Percentiles rank a stretch among this genome's conserved stretches.
Conservation (phyloP, 2,888 invertebrate genomes). For the Mimumesa dahlbomi region DNA sequence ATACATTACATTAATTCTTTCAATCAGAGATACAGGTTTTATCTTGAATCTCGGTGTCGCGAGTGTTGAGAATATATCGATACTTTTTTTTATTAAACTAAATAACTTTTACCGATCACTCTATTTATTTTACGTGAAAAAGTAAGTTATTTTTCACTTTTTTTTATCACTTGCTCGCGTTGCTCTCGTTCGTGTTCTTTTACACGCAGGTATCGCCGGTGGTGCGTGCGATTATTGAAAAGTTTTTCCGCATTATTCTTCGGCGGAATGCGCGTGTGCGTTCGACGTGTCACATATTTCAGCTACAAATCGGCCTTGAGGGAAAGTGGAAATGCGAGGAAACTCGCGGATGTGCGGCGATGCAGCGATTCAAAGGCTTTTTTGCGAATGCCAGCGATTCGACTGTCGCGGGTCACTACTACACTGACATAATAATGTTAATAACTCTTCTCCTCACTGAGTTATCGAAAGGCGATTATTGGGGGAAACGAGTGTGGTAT, state of each 20-base stretch:
- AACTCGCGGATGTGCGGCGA: neutral
- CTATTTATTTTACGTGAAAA: no score
- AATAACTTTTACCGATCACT: no score
- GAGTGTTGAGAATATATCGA: neutral
- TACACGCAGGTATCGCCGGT: neutral
- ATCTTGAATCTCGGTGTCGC: no score
- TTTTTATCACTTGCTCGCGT: neutral
- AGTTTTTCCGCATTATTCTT: slow-evolving; percentile 18
- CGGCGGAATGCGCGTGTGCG: slow-evolving; percentile 14
- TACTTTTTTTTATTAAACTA: neutral
- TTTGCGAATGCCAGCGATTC: neutral
- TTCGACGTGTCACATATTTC: slow-evolving; percentile 22
- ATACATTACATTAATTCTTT: no score
- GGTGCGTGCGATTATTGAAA: slow-evolving; percentile 14
- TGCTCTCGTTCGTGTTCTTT: neutral
- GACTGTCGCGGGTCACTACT: neutral
- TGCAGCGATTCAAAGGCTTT: neutral
- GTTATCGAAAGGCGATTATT: no score
- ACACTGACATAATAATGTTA: no score
- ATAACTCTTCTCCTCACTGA: no score
- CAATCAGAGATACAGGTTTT: no score
- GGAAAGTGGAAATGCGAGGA: slow-evolving; percentile 6
- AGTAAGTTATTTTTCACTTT: no score
- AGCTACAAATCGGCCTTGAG: slow-evolving; percentile 25
- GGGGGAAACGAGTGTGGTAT: no score